Evolutionary conservation across 1,140 invertebrate genomes (phyloP).

Genomic region (Cepaea nemoralis): DNA sequence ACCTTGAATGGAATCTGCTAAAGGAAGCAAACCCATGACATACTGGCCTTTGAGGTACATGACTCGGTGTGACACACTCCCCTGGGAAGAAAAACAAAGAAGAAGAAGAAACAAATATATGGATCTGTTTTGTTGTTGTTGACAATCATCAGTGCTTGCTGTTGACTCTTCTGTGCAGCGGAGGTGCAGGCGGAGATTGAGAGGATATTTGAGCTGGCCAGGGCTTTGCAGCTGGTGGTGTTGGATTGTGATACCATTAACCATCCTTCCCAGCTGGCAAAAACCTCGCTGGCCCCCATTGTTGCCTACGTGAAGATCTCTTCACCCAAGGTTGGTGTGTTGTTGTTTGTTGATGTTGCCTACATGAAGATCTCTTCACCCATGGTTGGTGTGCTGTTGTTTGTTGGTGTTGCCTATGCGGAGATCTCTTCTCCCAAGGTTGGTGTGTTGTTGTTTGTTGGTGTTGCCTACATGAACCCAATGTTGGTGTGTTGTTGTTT

Average conservation of each 20-base stretch:
- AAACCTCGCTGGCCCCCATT: conserved; percentile 98
- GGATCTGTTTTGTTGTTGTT: too few species aligned
- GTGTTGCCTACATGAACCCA: conserved; percentile 99
- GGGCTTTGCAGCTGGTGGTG: conserved; percentile 94
- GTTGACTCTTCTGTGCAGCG: conserved; percentile 69
- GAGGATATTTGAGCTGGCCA: conserved; percentile 97
- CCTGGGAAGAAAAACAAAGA: too few species aligned
- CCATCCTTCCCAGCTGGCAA: conserved; percentile 98
- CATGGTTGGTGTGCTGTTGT: conserved; percentile 86
- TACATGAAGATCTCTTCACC: conserved; percentile 99
- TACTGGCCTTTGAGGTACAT: too few species aligned
- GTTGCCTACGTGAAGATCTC: conserved; percentile 99
- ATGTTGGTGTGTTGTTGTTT: conserved; percentile 84
- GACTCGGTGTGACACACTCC: too few species aligned
- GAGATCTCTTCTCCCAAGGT: conserved; percentile 99
- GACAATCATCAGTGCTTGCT: too few species aligned
- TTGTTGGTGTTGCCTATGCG: conserved; percentile 97
- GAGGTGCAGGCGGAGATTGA: conserved; percentile 98
- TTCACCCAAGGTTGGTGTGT: conserved; percentile 90
- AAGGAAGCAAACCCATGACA: too few species aligned
- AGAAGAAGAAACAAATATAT: too few species aligned
- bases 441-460: too few species aligned
- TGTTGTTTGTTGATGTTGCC: too few species aligned
- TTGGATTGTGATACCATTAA: conserved; percentile 99
- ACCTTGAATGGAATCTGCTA: too few species aligned